phyloP scores from a whole-genome alignment of 2,888 invertebrate species.

The Ormyrus thymus region DNA sequence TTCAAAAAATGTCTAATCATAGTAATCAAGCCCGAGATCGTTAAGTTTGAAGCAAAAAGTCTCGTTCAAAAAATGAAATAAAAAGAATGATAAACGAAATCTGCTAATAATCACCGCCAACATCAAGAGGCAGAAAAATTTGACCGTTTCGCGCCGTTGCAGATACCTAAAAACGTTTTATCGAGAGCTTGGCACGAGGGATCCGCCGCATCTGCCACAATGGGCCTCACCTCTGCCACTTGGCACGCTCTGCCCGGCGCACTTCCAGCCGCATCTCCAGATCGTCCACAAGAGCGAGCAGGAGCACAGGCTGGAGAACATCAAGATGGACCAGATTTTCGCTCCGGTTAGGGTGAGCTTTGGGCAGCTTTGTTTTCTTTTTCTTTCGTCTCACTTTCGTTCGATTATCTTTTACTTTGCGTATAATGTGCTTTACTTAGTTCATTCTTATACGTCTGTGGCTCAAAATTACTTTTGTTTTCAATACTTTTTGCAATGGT shows the following conservation, averaged over 20 bases:
- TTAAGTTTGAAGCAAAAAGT: too few species aligned
- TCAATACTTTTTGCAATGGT: too few species aligned
- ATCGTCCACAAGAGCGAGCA: constrained; percentile 72
- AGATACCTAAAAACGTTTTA: constrained; percentile 76
- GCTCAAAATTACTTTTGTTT: too few species aligned
- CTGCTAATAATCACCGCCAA: neutral
- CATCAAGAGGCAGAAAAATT: too few species aligned
- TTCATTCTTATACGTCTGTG: constrained; percentile 6
- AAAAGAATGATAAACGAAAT: neutral
- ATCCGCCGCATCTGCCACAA: constrained; percentile 75
- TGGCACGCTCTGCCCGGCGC: constrained; percentile 76
- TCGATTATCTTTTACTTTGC: neutral
- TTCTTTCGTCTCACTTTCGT: constrained; percentile 40
- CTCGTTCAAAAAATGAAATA: neutral
- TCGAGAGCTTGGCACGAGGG: constrained; percentile 75
- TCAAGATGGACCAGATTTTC: constrained; percentile 75
- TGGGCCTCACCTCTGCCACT: constrained; percentile 76
- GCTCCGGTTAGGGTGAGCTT: constrained; percentile 75
- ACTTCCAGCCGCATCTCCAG: constrained; percentile 76
- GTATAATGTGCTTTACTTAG: neutral
- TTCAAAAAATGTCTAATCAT: too few species aligned
- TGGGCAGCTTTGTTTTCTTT: constrained; percentile 49
- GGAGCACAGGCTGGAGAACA: constrained; percentile 70
- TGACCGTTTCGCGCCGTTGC: constrained; percentile 49
- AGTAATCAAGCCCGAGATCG: too few species aligned